Evolutionary conservation across 35 echinoderm and acorn worm genomes (phyloP).

Genomic region (Acanthaster planci): DNA sequence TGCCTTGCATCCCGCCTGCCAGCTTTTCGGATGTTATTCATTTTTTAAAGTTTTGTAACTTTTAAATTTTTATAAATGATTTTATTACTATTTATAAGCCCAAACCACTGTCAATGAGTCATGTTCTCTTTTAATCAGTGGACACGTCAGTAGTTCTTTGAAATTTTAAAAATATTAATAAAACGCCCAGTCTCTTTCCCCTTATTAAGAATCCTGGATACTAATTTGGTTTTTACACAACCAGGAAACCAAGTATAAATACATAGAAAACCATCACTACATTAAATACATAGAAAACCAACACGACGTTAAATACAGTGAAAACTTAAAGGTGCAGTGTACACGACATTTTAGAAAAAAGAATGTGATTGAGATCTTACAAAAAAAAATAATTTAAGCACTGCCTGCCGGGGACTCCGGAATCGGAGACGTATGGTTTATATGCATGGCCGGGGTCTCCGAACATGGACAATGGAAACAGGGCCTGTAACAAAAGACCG

Average conservation of each 20-base stretch:
- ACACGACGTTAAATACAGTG: not conserved
- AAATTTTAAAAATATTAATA: not conserved
- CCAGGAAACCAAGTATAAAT: not conserved
- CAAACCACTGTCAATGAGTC: no score
- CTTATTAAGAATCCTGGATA: not conserved
- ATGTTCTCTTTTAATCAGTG: not conserved
- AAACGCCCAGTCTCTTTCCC: not conserved
- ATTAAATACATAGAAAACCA: not conserved
- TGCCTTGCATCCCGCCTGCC: no score
- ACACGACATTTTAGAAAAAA: not conserved
- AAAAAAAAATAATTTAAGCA: no score
- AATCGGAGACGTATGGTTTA: no score
- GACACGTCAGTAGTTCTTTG: not conserved
- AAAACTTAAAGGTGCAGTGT: constrained; percentile 3
- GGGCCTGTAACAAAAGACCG: no score
- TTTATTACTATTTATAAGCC: not conserved
- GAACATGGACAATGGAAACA: no score
- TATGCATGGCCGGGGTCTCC: no score
- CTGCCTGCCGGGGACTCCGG: no score
- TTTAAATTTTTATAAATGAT: not conserved
- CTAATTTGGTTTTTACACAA: not conserved
- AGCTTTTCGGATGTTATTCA: not conserved
- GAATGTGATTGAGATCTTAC: not conserved
- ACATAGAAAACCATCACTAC: no score
- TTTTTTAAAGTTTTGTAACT: not conserved